Percentiles rank a stretch among this genome's conserved stretches.
Evolutionary conservation across 2,113 vertebrate genomes (phyloP).

Genomic region (Cheirogaleus medius): DNA sequence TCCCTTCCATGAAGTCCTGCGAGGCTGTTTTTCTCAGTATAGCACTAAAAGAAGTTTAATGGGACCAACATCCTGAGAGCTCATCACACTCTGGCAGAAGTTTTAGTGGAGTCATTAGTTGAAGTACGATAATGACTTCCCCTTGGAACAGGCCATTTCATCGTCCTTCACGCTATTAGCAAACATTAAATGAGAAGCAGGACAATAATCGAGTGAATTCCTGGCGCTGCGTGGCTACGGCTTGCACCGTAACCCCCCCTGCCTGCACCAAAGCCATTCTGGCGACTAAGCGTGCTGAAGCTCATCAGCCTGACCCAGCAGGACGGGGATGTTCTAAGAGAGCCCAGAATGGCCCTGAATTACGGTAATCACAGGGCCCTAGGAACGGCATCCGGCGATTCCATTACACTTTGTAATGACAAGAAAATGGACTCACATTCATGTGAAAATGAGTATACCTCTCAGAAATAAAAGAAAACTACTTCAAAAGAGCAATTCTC

Average conservation of each 20-base stretch:
- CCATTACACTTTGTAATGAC: background rate
- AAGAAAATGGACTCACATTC: background rate
- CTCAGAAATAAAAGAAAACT: background rate
- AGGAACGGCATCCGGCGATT: background rate
- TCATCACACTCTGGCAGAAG: background rate
- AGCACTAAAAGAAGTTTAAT: background rate
- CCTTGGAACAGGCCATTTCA: background rate
- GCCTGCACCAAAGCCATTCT: background rate
- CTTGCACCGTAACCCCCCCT: background rate
- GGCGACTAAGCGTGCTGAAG: background rate
- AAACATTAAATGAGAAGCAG: background rate
- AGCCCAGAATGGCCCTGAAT: background rate
- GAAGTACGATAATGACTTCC: slow-evolving; percentile 33
- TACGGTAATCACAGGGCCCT: background rate
- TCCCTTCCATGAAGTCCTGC: background rate
- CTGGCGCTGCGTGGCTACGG: background rate
- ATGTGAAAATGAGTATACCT: background rate
- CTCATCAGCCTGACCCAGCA: background rate
- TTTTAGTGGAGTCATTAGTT: slow-evolving; percentile 10
- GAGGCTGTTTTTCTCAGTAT: background rate
- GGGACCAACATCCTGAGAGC: background rate
- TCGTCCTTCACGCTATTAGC: background rate
- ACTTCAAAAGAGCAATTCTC: background rate
- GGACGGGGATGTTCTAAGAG: background rate
- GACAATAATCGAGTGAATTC: background rate